These are phyloP conservation scores for Morinoia aosen DNA, from an alignment of 2,888 invertebrate species.

Conservation along the genomic window DNA sequence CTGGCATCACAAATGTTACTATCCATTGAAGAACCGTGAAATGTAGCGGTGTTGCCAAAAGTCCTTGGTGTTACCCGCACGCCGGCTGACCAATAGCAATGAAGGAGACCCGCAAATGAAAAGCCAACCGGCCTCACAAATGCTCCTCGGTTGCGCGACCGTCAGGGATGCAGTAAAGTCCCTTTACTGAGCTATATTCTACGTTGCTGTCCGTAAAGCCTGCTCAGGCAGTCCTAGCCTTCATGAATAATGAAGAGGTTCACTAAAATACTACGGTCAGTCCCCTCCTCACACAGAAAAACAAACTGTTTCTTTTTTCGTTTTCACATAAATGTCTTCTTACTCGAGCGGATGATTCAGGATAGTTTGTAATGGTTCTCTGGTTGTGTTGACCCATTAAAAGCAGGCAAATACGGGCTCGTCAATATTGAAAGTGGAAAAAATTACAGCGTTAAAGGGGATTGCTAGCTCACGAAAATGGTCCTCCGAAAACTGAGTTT, in stretches of 20 bases:
- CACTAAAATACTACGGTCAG: not conserved
- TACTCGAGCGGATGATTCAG: not conserved
- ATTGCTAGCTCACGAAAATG: no score
- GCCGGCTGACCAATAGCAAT: no score
- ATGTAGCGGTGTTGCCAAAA: no score
- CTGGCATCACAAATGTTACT: no score
- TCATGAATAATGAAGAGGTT: not conserved
- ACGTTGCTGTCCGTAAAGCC: not conserved
- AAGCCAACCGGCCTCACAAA: no score
- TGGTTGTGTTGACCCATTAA: not conserved
- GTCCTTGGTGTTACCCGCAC: no score
- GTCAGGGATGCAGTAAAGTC: not conserved
- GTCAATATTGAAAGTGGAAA: not conserved
- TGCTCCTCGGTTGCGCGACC: not conserved
- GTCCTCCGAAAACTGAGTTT: no score
- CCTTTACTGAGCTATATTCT: not conserved
- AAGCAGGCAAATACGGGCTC: not conserved
- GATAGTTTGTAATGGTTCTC: not conserved
- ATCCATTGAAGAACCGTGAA: no score
- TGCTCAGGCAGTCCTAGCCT: not conserved
- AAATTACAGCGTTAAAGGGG: not conserved
- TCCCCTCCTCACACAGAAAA: not conserved
- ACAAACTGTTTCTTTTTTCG: not conserved
- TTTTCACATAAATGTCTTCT: not conserved
- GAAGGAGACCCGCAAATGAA: no score